These are phyloP conservation scores for Drosophila tripunctata DNA, from an alignment of 2,888 invertebrate species.

Conservation along the genomic window DNA sequence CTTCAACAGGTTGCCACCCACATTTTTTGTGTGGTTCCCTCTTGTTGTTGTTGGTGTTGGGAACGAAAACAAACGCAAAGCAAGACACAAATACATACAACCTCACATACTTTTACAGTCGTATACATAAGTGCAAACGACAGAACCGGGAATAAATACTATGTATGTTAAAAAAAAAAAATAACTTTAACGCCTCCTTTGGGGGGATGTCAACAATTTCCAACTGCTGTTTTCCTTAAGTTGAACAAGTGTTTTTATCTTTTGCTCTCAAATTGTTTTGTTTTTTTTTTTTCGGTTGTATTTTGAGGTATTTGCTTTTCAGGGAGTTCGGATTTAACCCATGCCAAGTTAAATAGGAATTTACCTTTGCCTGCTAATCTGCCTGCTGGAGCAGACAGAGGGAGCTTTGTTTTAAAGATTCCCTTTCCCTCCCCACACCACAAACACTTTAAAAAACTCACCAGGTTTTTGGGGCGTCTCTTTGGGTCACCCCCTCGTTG, in stretches of 20 bases:
- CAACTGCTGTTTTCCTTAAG: slow-evolving; percentile 66
- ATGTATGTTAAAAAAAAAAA: slow-evolving; percentile 20
- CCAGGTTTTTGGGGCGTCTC: not conserved
- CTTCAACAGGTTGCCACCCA: slow-evolving; percentile 79
- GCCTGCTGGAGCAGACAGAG: not conserved
- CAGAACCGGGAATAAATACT: slow-evolving; percentile 22
- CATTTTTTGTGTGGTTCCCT: slow-evolving; percentile 22
- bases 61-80: slow-evolving; percentile 60
- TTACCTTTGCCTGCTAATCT: slow-evolving; percentile 33
- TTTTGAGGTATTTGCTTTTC: slow-evolving; percentile 49
- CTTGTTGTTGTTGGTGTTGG: slow-evolving; percentile 23
- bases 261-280: not conserved
- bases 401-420: slow-evolving; percentile 35
- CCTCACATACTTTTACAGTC: slow-evolving; percentile 12
- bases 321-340: slow-evolving; percentile 41
- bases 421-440: too few relatives aligned
- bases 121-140: slow-evolving; percentile 22
- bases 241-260: slow-evolving; percentile 66
- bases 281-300: slow-evolving; percentile 2
- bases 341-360: slow-evolving; percentile 40
- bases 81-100: slow-evolving; percentile 8
- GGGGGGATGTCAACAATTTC: slow-evolving; percentile 30
- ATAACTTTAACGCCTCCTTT: slow-evolving; percentile 32
- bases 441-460: not conserved
- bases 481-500: too few relatives aligned